Evolutionary conservation across 2,113 vertebrate genomes (phyloP), one percentile per base, ranked within the genome.

Genomic region (Microtus oregoni): DNA sequence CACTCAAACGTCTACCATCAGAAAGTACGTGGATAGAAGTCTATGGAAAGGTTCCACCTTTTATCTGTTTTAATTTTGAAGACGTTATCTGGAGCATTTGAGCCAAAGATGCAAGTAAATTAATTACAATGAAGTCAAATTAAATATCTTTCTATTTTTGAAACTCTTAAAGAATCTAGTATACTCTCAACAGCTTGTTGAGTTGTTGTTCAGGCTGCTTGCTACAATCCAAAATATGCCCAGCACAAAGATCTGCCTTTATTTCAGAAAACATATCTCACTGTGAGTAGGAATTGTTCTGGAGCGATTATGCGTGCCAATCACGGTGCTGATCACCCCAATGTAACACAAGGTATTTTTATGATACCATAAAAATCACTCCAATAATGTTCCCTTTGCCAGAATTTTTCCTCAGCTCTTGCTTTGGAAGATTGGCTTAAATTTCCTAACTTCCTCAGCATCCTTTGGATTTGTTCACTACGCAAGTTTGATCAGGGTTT

Each of bases 61-160:
- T 79, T 92, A 93, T 14, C 97, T 35, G 77, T 73, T 92, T 75
- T 72, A 90, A 65, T 47, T 92, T 89, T 85, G 38, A 91, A 87
- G 17, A 89, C 72, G 55, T 90, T 93, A 92, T 85, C 41, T 78
- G 20, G 10, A 50, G 2, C n/a, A 85, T 76, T 44, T 96, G 63
- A 91, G 79, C 12, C 70, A 96, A 93, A 61, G 94, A 26, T 68
- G 52, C 38, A 87, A 75, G 52, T 63, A 89, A 63, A 14, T 6
- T 52, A 35, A 78, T 68, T 24, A 55, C 2, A 28, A 77, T 70
- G n/a, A 73, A 28, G 0, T 50, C 20, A 75, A 90, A 32, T n/a
- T 83, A 79, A 86, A 32, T 5, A 30, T 24, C 55, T 72, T 75
- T 81, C 47, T 65, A 81, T 77, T 55, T 76, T 26, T 22, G 11